Conservation (phyloP, 2,797 vertebrate species). For the Zalophus californianus region DNA sequence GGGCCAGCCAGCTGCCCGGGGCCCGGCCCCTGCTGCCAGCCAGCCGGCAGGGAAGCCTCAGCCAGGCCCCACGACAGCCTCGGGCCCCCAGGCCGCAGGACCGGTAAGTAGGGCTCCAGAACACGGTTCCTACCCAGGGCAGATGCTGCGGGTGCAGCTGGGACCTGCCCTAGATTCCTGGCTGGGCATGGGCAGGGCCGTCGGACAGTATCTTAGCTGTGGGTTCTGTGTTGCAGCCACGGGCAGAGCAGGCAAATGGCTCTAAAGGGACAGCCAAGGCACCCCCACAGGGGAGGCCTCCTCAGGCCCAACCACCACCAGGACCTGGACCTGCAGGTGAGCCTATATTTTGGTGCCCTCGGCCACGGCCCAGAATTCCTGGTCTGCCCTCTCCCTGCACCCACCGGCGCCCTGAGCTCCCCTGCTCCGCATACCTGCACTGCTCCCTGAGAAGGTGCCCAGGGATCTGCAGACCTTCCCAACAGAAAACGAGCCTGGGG, state of each 20-base stretch:
- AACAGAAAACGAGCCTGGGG: background rate
- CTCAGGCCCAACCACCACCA: constrained; percentile 88
- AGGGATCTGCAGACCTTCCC: background rate
- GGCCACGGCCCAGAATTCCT: background rate
- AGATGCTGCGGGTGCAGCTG: background rate
- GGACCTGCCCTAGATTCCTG: background rate
- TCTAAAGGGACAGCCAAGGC: constrained; percentile 90
- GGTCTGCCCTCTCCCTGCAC: background rate
- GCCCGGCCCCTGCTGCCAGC: constrained; percentile 88
- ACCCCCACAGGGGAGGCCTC: constrained; percentile 89
- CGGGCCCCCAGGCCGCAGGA: constrained; percentile 87
- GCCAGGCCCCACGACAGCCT: constrained; percentile 78
- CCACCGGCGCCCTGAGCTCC: background rate
- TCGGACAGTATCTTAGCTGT: constrained; percentile 3
- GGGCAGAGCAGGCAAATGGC: constrained; percentile 89
- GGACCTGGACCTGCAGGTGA: constrained; percentile 92
- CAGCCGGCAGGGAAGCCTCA: constrained; percentile 87
- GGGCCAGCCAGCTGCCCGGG: constrained; percentile 80
- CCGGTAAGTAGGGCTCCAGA: constrained; percentile 87
- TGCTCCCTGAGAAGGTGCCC: background rate
- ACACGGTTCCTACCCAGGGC: background rate
- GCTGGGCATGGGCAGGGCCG: background rate
- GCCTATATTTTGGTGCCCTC: constrained; percentile 40
- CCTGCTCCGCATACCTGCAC: too few relatives aligned
- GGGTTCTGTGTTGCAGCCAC: constrained; percentile 88